Evolutionary conservation across 2,888 invertebrate genomes (phyloP), one percentile per base, ranked within the genome.

Genomic region (Dryobota labecula): DNA sequence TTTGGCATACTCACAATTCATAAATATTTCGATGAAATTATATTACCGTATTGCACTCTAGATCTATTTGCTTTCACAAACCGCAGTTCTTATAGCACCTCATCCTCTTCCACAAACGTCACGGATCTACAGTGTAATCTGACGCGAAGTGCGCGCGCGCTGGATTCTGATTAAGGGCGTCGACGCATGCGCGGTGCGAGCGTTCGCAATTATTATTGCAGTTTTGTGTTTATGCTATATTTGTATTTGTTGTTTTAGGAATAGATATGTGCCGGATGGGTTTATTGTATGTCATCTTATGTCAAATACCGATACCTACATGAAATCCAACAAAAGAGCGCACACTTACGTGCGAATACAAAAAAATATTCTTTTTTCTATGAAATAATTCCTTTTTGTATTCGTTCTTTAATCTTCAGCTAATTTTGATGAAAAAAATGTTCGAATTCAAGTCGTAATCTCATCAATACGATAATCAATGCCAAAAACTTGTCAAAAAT

Each of bases 131-230:
- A 75, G 66, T 84, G 86, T 90, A 90, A 90, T 89, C 89, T 88
- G 90, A 90, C 87, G 86, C 80, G 90, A 88, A 86, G 82, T 88
- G 87, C 88, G 86, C 87, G 84, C 84, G 88, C 90, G 90, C 90
- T 82, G 84, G 86, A 86, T 87, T 86, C 87, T 91, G 89, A 91
- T 90, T 90, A 90, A 86, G 84, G 87, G 89, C 89, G 91, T 89
- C 89, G 87, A 86, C 89, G 89, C 90, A 86, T 83, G 80, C 77
- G 82, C 86, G 54, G 73, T 58, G 74, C 66, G 65, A 67, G 73
- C 57, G 56, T 56, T 75, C 67, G 79, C 80, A 76, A 74, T 82
- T 82, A 80, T 77, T 80, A 74, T 74, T 80, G 76, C 82, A 71
- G 71, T 66, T 73, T 65, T 76, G 57, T 75, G 67, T 78, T 70